phyloP scores from a whole-genome alignment of 1,140 invertebrate genomes.

The Aphaenogaster rudis region DNA sequence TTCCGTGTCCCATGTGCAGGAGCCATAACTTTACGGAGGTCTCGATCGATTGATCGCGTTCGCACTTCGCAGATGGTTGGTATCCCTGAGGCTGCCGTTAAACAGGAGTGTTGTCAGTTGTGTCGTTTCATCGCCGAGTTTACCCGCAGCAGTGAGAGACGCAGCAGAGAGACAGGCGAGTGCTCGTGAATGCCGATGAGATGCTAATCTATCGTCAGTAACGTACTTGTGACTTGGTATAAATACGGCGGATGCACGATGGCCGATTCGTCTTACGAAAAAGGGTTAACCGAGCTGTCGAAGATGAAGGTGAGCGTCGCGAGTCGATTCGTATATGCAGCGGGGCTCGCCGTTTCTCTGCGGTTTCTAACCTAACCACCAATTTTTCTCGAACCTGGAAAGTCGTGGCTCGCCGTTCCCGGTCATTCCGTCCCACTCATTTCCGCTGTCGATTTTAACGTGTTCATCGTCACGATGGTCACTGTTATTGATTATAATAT shows the following conservation, averaged over 20 bases:
- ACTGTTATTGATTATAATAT: no score
- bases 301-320: constrained; percentile 84
- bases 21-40: no score
- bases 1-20: no score
- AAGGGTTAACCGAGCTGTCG: constrained; percentile 84
- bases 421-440: no score
- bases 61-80: not conserved
- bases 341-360: not conserved
- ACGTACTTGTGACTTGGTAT: not conserved
- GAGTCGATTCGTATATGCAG: not conserved
- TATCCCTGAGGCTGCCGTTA: not conserved
- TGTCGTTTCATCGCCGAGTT: not conserved
- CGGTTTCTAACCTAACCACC: constrained; percentile 3
- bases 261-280: constrained; percentile 86
- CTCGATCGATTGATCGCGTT: not conserved
- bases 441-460: not conserved
- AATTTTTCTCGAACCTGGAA: not conserved
- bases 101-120: constrained; percentile 6
- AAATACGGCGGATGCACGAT: constrained; percentile 71
- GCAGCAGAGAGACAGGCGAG: not conserved
- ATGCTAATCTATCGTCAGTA: constrained; percentile 37
- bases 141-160: not conserved
- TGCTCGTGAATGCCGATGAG: constrained; percentile 6
- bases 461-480: not conserved
- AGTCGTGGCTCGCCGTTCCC: no score